These are phyloP conservation scores for Lagenorhynchus albirostris DNA, from an alignment of 2,113 vertebrate species.

Conservation along the genomic window DNA sequence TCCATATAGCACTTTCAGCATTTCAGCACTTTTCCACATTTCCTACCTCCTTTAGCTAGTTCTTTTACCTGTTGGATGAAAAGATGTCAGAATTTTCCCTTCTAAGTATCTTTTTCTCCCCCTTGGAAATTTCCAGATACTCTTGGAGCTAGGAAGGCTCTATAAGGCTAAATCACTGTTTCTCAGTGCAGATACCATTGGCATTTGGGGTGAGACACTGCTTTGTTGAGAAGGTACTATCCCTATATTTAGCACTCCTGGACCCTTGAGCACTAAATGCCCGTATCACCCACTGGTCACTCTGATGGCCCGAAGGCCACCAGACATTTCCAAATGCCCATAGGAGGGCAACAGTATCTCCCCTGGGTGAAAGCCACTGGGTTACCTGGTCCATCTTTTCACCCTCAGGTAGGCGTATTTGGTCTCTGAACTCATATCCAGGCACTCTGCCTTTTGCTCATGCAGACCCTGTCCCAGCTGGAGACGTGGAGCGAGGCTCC, in stretches of 20 bases:
- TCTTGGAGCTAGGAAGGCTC: not conserved
- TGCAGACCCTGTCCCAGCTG: slow-evolving; percentile 88
- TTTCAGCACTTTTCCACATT: not conserved
- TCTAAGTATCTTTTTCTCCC: not conserved
- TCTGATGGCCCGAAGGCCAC: not conserved
- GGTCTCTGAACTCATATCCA: not conserved
- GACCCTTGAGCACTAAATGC: not conserved
- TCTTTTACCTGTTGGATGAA: not conserved
- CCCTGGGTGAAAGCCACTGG: not conserved
- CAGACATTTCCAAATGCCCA: not conserved
- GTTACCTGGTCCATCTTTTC: not conserved
- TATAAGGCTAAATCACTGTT: not conserved
- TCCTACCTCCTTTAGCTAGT: not conserved
- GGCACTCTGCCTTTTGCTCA: slow-evolving; percentile 16
- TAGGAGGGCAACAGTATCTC: not conserved
- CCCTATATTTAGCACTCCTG: not conserved
- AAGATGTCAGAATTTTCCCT: not conserved
- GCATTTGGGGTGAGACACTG: not conserved
- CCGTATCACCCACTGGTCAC: not conserved
- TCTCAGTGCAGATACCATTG: not conserved
- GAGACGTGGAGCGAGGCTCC: slow-evolving; percentile 95
- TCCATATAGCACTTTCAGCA: not conserved
- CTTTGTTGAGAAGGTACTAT: not conserved
- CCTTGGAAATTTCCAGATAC: not conserved
- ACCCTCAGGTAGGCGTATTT: not conserved